These are phyloP conservation scores for Drosophila greeni DNA, from an alignment of 2,888 invertebrate species.

Conservation along the genomic window DNA sequence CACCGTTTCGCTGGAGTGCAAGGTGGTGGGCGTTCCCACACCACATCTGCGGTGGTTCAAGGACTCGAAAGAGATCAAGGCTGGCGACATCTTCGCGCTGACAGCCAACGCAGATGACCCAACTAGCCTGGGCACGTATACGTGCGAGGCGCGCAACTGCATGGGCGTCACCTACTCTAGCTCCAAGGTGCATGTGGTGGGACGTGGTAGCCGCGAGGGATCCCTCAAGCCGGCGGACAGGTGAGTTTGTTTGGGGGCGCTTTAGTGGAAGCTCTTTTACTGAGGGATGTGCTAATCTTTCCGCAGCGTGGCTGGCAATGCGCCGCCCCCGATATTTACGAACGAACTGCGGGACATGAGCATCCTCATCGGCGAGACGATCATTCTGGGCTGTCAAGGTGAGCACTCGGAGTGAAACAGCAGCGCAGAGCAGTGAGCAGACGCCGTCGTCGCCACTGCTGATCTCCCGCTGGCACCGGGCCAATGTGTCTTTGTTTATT, in stretches of 20 bases:
- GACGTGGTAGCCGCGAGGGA: conserved; percentile 85
- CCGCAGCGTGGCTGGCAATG: conserved; percentile 71
- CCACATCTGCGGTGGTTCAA: conserved; percentile 88
- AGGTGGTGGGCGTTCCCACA: conserved; percentile 93
- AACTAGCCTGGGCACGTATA: conserved; percentile 91
- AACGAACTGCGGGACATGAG: conserved; percentile 86
- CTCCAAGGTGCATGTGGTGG: conserved; percentile 89
- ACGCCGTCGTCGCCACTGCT: conserved; percentile 13
- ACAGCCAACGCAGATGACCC: conserved; percentile 91
- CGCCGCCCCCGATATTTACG: conserved; percentile 88
- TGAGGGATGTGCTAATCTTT: conserved; percentile 5
- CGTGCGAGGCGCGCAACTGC: conserved; percentile 92
- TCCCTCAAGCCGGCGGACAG: conserved; percentile 85
- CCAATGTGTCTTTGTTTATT: conserved; percentile 61
- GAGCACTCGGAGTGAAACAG: conserved; percentile 57
- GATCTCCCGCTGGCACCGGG: conserved; percentile 59
- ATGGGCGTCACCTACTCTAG: conserved; percentile 92
- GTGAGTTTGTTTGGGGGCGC: conserved; percentile 75
- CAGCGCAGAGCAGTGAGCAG: conserved; percentile 23
- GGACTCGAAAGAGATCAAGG: conserved; percentile 91
- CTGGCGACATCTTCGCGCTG: conserved; percentile 92
- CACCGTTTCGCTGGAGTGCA: conserved; percentile 93
- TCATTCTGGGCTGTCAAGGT: conserved; percentile 88
- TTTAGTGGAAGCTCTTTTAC: background rate
- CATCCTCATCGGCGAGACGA: conserved; percentile 87